These are phyloP conservation scores for Pitta sordida DNA, from an alignment of 2,113 vertebrate species.

Conservation along the genomic window DNA sequence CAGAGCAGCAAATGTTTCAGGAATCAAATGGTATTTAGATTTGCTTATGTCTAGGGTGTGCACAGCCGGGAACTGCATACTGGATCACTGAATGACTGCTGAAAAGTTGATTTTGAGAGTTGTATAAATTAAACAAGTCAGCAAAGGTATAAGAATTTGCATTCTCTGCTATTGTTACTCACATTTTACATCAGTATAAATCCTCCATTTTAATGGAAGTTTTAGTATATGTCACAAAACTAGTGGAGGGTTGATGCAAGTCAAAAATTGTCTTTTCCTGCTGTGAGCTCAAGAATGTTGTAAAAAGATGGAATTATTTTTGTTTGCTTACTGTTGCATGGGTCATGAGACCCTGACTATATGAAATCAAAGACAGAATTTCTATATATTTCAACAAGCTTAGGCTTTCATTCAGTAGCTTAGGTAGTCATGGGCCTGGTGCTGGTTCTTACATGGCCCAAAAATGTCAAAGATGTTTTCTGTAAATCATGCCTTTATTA, in stretches of 20 bases:
- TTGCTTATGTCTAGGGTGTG: neutral
- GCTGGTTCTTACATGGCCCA: neutral
- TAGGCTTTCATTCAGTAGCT: neutral
- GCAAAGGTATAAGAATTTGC: neutral
- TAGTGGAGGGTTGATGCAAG: neutral
- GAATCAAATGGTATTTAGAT: neutral
- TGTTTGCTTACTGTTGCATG: neutral
- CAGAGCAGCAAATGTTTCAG: neutral
- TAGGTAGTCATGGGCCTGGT: neutral
- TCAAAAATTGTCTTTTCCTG: neutral
- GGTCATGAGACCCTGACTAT: neutral
- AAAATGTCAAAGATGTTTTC: slow-evolving; percentile 11
- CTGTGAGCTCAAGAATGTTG: neutral
- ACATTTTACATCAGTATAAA: neutral
- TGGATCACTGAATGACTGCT: neutral
- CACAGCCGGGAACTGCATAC: neutral
- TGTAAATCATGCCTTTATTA: neutral
- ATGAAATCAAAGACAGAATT: neutral
- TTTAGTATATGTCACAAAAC: neutral
- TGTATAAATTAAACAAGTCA: neutral
- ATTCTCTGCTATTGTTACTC: neutral
- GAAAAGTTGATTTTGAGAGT: neutral
- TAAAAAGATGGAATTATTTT: neutral
- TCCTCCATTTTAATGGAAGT: neutral
- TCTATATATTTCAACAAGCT: neutral